Base-by-base conservation (phyloP, 1,140 invertebrate genomes). In the Drosophila kurseongensis region DNA sequence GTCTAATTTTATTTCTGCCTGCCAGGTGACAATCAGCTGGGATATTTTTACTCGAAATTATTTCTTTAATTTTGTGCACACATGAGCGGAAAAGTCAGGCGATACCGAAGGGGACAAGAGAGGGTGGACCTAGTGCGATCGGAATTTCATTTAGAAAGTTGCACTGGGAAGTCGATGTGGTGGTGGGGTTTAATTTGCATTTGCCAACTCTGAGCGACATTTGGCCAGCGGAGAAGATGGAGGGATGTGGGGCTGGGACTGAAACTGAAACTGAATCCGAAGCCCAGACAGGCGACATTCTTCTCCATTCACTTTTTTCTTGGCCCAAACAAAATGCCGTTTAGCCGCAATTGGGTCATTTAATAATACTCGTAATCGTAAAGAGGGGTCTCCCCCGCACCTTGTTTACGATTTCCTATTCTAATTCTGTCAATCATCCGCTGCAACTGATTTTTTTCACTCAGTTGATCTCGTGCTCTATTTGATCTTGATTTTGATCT, bases 401-500 rank as follows among this genome's bases (percentile, higher is more conserved):
- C 44, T 35, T 23, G 41, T 14, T 61, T 80, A 88, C 83, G 79
- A 88, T 84, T 80, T 80, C 80, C 74, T 89, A 89, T 89, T 89
- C 84, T 89, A 84, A 89, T 84, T 90, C 84, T 60, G 84, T 89
- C 84, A 89, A 89, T 89, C 84, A 89, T 82, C 78, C 62, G 80
- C 62, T 84, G 84, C 84, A 89, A 89, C 84, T 73, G 83, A 62
- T 48, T 71, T 63, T 9, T 79, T 41, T 72, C 10, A 4, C 29
- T 14, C 16, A 60, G 57, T 54, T 38, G 58, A 57, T 42, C 56
- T 71, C 29, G 67, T 84, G 65, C 66, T 84, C 81, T 44, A 72
- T 71, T 85, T 84, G 77, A 79, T 77, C 80, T 83, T 80, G 84
- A 89, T 88, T 71, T 88, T 86, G 82, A 86, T 86, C 82, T 86